These are phyloP conservation scores for Megastigmus dorsalis DNA, from an alignment of 2,888 invertebrate species.

Conservation along the genomic window DNA sequence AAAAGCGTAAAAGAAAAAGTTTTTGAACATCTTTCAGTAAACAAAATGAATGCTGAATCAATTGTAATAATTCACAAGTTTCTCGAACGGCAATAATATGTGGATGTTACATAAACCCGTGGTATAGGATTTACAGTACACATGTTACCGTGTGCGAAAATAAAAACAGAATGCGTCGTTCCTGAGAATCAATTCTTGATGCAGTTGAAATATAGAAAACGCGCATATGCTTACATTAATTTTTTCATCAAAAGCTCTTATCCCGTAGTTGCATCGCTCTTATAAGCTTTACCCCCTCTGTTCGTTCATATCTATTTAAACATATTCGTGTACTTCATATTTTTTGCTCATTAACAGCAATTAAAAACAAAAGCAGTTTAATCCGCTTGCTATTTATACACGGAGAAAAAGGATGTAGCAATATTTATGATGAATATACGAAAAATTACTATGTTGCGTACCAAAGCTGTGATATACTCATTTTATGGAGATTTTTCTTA, in stretches of 20 bases:
- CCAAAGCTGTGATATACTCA: too few relatives aligned
- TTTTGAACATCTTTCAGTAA: not conserved
- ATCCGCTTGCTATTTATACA: too few relatives aligned
- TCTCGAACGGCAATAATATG: not conserved
- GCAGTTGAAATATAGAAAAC: not conserved
- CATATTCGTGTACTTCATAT: too few relatives aligned
- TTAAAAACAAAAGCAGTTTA: too few relatives aligned
- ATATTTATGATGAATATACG: too few relatives aligned
- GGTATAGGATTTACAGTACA: not conserved
- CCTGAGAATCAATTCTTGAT: constrained; percentile 16
- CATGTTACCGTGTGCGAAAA: constrained; percentile 1
- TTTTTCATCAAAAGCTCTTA: not conserved
- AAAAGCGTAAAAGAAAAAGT: not conserved
- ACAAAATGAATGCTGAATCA: not conserved
- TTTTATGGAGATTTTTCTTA: too few relatives aligned
- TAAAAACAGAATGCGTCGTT: constrained; percentile 14
- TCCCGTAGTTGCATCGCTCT: too few relatives aligned
- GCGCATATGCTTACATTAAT: not conserved
- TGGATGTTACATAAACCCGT: constrained; percentile 1
- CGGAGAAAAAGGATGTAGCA: too few relatives aligned
- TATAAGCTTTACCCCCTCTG: too few relatives aligned
- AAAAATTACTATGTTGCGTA: too few relatives aligned
- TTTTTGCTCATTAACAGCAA: too few relatives aligned
- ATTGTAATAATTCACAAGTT: constrained; percentile 28
- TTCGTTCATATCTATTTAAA: too few relatives aligned